Percentiles rank a stretch among this genome's conserved stretches.
These are phyloP conservation scores for Haliclona indistincta DNA, from an alignment of 37 sponge, comb jelly and placozoan species.

Conservation along the genomic window DNA sequence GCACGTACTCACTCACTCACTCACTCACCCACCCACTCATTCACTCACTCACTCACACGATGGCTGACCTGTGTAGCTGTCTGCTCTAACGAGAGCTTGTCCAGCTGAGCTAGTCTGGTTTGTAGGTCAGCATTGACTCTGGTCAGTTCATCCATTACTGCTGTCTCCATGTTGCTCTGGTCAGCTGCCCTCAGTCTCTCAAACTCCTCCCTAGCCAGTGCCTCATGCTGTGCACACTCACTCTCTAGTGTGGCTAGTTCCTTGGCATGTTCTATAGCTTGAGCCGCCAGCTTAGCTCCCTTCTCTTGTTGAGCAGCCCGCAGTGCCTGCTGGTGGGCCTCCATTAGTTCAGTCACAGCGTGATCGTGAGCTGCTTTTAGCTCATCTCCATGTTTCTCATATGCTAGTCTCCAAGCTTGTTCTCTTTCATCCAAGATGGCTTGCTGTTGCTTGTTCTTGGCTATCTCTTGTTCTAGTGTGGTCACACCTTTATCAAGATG, in stretches of 20 bases:
- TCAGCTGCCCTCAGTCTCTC: background rate
- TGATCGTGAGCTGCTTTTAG: background rate
- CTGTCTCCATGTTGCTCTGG: background rate
- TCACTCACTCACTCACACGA: background rate
- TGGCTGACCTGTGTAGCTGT: background rate
- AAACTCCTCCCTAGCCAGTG: background rate
- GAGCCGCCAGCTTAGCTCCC: background rate
- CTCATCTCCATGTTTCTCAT: constrained; percentile 38
- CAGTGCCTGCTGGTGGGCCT: background rate
- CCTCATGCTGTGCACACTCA: background rate
- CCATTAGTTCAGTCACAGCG: constrained; percentile 1
- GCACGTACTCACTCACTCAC: too few species aligned
- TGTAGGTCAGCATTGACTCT: constrained; percentile 4
- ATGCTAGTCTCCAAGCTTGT: constrained; percentile 35
- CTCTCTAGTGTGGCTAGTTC: constrained; percentile 6
- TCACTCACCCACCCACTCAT: too few species aligned
- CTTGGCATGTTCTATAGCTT: background rate
- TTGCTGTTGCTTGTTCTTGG: constrained; percentile 40
- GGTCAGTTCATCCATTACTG: constrained; percentile 3
- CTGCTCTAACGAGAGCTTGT: background rate
- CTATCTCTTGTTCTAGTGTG: constrained; percentile 13
- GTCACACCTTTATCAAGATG: constrained; percentile 1
- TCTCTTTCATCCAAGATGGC: constrained; percentile 35
- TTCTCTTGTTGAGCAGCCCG: background rate
- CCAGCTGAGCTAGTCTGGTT: background rate